Evolutionary conservation across 2,113 vertebrate species (phyloP).

Genomic region (Colinus virginianus): DNA sequence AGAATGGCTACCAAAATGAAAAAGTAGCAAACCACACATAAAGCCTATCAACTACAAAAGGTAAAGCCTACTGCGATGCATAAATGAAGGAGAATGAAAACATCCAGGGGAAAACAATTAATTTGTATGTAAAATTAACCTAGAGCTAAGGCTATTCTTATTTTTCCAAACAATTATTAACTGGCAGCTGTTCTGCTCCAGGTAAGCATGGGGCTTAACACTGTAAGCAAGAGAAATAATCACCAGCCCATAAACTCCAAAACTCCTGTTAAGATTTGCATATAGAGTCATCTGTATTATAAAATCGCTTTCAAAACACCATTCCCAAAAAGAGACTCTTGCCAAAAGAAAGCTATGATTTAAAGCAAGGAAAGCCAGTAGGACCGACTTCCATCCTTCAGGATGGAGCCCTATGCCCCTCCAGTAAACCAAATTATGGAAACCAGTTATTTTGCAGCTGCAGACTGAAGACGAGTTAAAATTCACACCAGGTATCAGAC

Average conservation of each 20-base stretch:
- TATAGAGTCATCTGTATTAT: neutral
- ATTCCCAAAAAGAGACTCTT: neutral
- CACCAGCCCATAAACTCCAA: conserved; percentile 35
- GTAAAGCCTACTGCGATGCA: conserved; percentile 30
- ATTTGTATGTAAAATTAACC: conserved; percentile 47
- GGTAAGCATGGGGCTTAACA: conserved; percentile 36
- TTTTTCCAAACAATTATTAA: conserved; percentile 64
- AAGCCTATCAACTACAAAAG: conserved; percentile 21
- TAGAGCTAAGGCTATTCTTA: neutral
- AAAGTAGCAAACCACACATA: neutral
- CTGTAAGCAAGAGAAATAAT: conserved; percentile 27
- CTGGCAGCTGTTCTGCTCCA: conserved; percentile 46
- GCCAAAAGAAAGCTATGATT: neutral
- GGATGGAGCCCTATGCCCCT: neutral
- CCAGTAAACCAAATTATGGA: neutral
- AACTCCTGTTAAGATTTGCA: neutral
- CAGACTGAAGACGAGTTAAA: accelerated
- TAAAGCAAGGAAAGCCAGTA: neutral
- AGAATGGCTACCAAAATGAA: conserved; percentile 9
- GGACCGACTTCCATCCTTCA: neutral
- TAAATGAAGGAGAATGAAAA: conserved; percentile 43
- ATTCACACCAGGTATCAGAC: accelerated
- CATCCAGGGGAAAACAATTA: conserved; percentile 12
- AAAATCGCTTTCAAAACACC: neutral
- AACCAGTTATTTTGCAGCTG: neutral